A percentile compares a stretch with the other conserved stretches of the same genome.
phyloP scores from a whole-genome alignment of 2,888 invertebrate genomes.

The Heliconius erato region DNA sequence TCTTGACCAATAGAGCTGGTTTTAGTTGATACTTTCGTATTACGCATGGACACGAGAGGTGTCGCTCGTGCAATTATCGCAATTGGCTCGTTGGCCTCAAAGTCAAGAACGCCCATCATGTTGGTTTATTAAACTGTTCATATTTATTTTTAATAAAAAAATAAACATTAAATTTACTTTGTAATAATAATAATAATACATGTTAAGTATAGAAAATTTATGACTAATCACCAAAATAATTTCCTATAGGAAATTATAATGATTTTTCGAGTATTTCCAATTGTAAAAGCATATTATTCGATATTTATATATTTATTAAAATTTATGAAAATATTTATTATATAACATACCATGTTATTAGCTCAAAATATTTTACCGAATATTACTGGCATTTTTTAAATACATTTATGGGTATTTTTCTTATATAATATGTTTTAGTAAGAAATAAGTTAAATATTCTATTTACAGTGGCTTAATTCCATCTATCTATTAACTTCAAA shows the following conservation, averaged over 20 bases:
- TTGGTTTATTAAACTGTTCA: conserved; percentile 58
- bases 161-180: background rate
- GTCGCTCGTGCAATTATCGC: conserved; percentile 83
- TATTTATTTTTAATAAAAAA: conserved; percentile 42
- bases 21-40: conserved; percentile 62
- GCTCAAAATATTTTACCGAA: no score
- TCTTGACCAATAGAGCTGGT: conserved; percentile 60
- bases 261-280: background rate
- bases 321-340: no score
- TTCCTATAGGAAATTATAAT: background rate
- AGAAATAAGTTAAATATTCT: background rate
- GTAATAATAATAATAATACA: background rate
- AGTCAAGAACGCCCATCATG: conserved; percentile 80
- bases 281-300: no score
- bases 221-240: background rate
- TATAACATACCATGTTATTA: no score
- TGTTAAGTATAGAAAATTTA: background rate
- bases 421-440: background rate
- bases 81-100: conserved; percentile 83
- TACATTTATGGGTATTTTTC: background rate
- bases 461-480: conserved; percentile 31
- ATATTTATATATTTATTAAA: no score
- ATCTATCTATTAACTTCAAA: conserved; percentile 60
- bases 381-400: no score
- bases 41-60: conserved; percentile 82